A percentile compares a stretch with the other conserved stretches of the same genome.
Evolutionary conservation across 1,140 invertebrate genomes (phyloP).

Genomic region (Luehdorfia chinensis): DNA sequence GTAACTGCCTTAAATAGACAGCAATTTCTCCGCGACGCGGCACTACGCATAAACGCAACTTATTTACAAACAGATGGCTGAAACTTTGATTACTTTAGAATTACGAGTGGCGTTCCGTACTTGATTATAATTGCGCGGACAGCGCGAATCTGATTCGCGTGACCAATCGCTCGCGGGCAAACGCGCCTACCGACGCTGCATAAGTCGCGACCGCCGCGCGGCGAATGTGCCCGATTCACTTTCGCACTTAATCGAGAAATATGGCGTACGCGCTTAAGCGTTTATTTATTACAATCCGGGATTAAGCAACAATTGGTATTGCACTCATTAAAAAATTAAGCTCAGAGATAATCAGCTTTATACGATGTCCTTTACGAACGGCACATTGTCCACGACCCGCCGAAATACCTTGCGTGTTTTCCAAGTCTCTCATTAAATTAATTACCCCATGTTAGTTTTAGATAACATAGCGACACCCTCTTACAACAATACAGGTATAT

Average conservation of each 20-base stretch:
- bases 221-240: conserved; percentile 31
- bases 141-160: conserved; percentile 65
- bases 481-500: conserved; percentile 71
- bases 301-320: conserved; percentile 66
- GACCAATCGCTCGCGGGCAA: conserved; percentile 62
- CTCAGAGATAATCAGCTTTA: background rate
- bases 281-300: conserved; percentile 65
- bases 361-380: too few species aligned
- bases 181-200: conserved; percentile 47
- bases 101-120: conserved; percentile 58
- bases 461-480: conserved; percentile 54
- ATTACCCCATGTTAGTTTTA: conserved; percentile 67
- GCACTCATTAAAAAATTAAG: conserved; percentile 66
- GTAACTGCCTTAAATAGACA: conserved; percentile 27
- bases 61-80: conserved; percentile 53
- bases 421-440: conserved; percentile 69
- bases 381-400: too few species aligned
- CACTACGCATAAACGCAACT: conserved; percentile 17
- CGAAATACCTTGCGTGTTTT: background rate
- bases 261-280: conserved; percentile 66
- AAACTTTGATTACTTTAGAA: conserved; percentile 71
- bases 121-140: conserved; percentile 74
- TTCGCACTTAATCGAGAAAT: conserved; percentile 75
- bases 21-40: conserved; percentile 28
- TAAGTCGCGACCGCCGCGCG: conserved; percentile 25